Evolutionary conservation across 2,888 invertebrate genomes (phyloP).

Genomic region (Drosophila leonis): DNA sequence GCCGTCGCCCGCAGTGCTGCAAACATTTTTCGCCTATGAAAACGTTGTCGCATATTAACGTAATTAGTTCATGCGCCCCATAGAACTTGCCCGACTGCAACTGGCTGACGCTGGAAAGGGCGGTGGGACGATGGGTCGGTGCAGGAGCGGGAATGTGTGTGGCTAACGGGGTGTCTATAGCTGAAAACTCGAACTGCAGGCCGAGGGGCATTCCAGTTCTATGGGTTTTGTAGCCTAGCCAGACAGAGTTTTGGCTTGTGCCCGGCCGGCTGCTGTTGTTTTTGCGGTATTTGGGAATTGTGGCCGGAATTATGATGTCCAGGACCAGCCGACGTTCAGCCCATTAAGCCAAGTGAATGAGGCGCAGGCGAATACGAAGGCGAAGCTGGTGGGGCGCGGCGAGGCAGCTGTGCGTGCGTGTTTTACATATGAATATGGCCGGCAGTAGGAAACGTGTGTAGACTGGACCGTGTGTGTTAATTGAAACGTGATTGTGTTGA

Average conservation of each 20-base stretch:
- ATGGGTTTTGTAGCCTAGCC: constrained; percentile 18
- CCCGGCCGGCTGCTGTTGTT: constrained; percentile 54
- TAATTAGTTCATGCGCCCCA: constrained; percentile 78
- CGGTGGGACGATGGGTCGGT: not conserved
- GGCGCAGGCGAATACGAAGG: not conserved
- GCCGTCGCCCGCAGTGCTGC: constrained; percentile 57
- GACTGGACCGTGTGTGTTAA: constrained; percentile 65
- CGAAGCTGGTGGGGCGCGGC: not conserved
- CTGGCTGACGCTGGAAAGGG: not conserved
- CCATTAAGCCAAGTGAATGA: constrained; percentile 59
- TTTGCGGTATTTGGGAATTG: constrained; percentile 79
- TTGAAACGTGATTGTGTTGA: constrained; percentile 76
- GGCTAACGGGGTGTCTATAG: constrained; percentile 16
- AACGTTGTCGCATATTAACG: constrained; percentile 79
- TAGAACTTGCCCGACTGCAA: constrained; percentile 58
- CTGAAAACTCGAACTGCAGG: constrained; percentile 26
- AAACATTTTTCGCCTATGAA: constrained; percentile 75
- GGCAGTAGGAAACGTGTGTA: constrained; percentile 13
- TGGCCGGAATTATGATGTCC: constrained; percentile 77
- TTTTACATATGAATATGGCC: constrained; percentile 74
- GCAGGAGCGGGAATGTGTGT: not conserved
- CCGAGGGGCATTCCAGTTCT: constrained; percentile 22
- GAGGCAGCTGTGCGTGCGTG: constrained; percentile 67
- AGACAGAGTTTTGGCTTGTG: constrained; percentile 40
- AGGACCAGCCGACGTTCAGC: constrained; percentile 37